Base-by-base conservation (phyloP, 2,888 invertebrate species). In the Ptychoptera contaminata region DNA sequence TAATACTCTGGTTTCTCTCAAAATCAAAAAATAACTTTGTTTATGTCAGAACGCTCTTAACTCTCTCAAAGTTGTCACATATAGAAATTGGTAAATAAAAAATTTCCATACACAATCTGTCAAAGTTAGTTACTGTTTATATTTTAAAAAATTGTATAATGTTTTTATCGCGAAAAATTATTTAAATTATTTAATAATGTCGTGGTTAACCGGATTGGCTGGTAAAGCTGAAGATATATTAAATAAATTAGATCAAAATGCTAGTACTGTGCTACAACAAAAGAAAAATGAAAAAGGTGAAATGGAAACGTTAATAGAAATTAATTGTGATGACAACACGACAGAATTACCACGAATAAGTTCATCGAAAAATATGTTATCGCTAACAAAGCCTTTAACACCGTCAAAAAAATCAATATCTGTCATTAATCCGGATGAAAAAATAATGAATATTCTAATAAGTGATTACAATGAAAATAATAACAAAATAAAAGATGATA, bases 141-240 rank as follows among this genome's bases (percentile, higher is more conserved):
- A 23, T 23, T 23, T 23, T 23, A 5, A 23, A 23, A 23, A 23
- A 23, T 3, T 23, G 23, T 23, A 23, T 23, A 23, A 23, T 23
- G 23, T 23, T 23, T 23, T 23, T 23, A 23, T 23, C 23, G 23
- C 3, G 7, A 23, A 23, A 23, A 23, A 3, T 23, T 5, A 23
- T 5, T 5, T 23, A 23, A 23, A 7, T 23, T 23, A 23, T 5
- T 5, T 23, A 29, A 55, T 60, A 59, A 82, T 82, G 79, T 74
- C 82, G 51, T 83, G 83, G 83, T 72, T 84, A 46, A 69, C 76
- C 48, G 81, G 76, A 48, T 67, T 82, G 45, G 82, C 82, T 47
- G 81, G 77, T 29, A 81, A 74, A 59, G 83, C 84, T 11, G 84
- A 84, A 57, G 73, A 71, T 55, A 72, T 85, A 47, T 68, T 86